Evolutionary conservation across 2,888 invertebrate genomes (phyloP), one percentile per base, ranked within the genome.

Genomic region (Ptychoptera albimana): DNA sequence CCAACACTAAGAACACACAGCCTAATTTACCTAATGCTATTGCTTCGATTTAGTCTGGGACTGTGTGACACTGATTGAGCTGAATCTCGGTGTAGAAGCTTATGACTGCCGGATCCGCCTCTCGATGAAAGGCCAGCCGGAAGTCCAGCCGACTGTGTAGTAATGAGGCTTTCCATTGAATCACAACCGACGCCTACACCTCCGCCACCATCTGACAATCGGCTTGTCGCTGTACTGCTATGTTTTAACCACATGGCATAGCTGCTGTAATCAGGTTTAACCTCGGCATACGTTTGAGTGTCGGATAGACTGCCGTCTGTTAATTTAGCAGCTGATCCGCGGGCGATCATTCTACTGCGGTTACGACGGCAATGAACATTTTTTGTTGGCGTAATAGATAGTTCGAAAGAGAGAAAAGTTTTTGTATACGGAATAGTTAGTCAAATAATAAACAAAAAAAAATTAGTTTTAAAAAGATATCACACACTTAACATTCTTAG

Each of bases 161-260:
- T 23, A 78, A 46, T 77, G 76, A 66, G 78, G 77, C 66, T 40
- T 32, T 31, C 40, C 11, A 15, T 32, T 14, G 31, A 15, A 31
- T 31, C 31, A 32, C 40, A 15, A 13, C 38, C 59, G 31, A 47
- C 35, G 57, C 81, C 80, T 41, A 77, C 75, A 51, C 87, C 75
- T 56, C 84, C 93, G 45, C 92, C 89, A 61, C 91, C 91, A 4
- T 34, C 35, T 41, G 89, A 87, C 50, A 89, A 70, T 45, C 81
- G 73, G 50, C 80, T 79, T 51, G 79, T 78, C 48, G 82, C 80
- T 51, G 81, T 81, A 59, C 81, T 81, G 74, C 87, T 87, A 65
- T 88, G 87, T 60, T 87, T 75, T 56, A 87, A 70, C 87, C 88
- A 88, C 50, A 85, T 82, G 14, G 82, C 81, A 59, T 88, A 88